Conservation (phyloP, 1,140 invertebrate species). For the Andrena cerasifolii region DNA sequence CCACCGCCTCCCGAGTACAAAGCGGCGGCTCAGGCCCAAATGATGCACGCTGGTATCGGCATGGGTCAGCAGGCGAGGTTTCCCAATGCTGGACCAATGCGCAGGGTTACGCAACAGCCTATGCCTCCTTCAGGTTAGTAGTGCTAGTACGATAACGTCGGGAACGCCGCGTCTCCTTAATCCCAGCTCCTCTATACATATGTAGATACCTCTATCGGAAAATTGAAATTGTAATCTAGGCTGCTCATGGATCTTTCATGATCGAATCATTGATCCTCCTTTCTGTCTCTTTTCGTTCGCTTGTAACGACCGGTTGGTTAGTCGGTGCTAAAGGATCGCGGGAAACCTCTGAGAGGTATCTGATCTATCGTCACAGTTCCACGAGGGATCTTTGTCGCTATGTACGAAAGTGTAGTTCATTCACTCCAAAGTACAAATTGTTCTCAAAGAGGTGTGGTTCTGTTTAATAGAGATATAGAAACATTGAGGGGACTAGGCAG, state of each 20-base stretch:
- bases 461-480: too few relatives aligned
- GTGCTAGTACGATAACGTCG: background rate
- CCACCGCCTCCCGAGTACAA: conserved; percentile 91
- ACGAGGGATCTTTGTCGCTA: too few relatives aligned
- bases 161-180: background rate
- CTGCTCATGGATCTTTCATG: background rate
- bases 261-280: background rate
- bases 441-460: too few relatives aligned
- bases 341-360: too few relatives aligned
- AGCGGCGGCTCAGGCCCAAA: conserved; percentile 84
- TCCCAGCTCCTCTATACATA: background rate
- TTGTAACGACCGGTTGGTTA: background rate
- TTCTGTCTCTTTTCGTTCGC: background rate
- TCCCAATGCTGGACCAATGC: conserved; percentile 83
- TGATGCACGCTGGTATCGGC: conserved; percentile 83
- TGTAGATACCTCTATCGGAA: background rate
- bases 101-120: conserved; percentile 85
- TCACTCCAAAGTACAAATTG: too few relatives aligned
- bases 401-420: too few relatives aligned
- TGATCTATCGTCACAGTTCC: too few relatives aligned
- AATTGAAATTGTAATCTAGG: conserved; percentile 4
- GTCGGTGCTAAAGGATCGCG: too few relatives aligned
- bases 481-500: too few relatives aligned
- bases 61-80: conserved; percentile 81
- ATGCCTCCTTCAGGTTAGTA: conserved; percentile 86